Evolutionary conservation across 2,888 invertebrate genomes (phyloP).

Genomic region (Leptarthrus brevirostris): DNA sequence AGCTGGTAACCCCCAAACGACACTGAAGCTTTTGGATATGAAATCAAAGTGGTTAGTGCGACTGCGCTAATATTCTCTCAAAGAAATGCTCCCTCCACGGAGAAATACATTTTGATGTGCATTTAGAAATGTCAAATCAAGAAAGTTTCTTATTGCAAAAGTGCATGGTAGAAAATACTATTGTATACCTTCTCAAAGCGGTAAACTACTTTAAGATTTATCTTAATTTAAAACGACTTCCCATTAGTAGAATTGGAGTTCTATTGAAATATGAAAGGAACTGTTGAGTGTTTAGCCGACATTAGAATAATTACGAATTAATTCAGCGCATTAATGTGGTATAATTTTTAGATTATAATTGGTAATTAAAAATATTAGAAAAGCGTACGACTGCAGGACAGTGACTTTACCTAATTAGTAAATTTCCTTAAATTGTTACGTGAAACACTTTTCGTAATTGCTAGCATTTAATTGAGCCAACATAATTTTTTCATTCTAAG

Average conservation of each 20-base stretch:
- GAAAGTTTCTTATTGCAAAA: constrained; percentile 50
- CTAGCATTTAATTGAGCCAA: no score
- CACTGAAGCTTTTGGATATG: background rate
- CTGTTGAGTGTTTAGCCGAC: background rate
- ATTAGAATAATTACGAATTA: no score
- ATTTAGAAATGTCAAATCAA: constrained; percentile 48
- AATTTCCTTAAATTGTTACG: no score
- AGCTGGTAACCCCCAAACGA: constrained; percentile 6
- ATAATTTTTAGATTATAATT: no score
- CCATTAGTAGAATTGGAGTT: background rate
- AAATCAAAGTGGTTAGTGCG: constrained; percentile 16
- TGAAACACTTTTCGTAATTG: no score
- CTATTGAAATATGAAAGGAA: background rate
- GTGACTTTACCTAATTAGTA: no score
- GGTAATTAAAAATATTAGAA: no score
- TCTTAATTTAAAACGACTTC: background rate
- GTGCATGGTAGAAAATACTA: constrained; percentile 48
- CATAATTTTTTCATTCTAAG: no score
- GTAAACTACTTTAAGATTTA: constrained; percentile 31
- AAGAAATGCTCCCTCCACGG: background rate
- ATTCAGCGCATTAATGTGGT: no score
- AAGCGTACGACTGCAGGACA: no score
- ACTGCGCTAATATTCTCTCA: constrained; percentile 15
- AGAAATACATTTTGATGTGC: constrained; percentile 14
- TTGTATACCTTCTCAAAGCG: constrained; percentile 49